Conservation (phyloP, 2,888 invertebrate species). For the Leucania comma region DNA sequence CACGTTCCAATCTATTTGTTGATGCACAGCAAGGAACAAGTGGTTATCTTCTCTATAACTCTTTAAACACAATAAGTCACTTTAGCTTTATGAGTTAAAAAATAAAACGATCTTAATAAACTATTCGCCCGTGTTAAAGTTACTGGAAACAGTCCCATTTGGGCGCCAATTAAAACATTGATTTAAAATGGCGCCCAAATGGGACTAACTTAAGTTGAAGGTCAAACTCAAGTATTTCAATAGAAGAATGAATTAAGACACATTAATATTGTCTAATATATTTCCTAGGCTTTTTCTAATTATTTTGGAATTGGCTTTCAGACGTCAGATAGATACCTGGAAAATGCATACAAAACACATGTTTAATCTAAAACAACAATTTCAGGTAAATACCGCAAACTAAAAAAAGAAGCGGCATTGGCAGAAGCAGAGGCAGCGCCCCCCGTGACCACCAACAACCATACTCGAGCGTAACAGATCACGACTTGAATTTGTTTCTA, state of each 20-base stretch:
- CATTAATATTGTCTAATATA: background rate
- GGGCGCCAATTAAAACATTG: too few relatives aligned
- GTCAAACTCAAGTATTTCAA: background rate
- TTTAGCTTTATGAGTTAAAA: background rate
- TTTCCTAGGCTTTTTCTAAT: background rate
- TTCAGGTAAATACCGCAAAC: conserved; percentile 92
- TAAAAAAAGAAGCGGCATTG: conserved; percentile 90
- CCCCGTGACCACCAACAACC: conserved; percentile 86
- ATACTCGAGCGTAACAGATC: conserved; percentile 80
- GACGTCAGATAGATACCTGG: too few relatives aligned
- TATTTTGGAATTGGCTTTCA: too few relatives aligned
- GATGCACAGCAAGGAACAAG: background rate
- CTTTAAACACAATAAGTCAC: too few relatives aligned
- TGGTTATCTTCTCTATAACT: too few relatives aligned
- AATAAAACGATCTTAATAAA: too few relatives aligned
- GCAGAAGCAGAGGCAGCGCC: conserved; percentile 84
- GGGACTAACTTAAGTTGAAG: background rate
- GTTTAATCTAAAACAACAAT: background rate
- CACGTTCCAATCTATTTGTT: background rate
- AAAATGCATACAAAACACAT: too few relatives aligned
- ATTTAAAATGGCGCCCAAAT: conserved; percentile 1
- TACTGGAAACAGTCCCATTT: too few relatives aligned
- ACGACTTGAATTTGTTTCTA: conserved; percentile 24
- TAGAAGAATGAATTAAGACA: background rate
- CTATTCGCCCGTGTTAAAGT: too few relatives aligned